These are phyloP conservation scores for Phengaris arion DNA, from an alignment of 2,888 invertebrate genomes.

Conservation along the genomic window DNA sequence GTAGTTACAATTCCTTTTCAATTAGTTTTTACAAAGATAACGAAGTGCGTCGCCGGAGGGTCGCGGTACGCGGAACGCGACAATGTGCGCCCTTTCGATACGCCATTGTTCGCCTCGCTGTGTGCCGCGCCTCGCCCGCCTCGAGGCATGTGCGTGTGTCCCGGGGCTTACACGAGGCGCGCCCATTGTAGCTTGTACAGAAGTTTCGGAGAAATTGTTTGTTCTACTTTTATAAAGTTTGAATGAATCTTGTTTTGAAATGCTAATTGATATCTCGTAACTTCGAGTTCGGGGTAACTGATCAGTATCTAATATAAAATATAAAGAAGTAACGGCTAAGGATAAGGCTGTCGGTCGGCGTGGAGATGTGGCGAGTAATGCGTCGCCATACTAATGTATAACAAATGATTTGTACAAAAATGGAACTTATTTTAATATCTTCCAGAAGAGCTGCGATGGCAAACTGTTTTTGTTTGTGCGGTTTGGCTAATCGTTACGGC, in stretches of 20 bases:
- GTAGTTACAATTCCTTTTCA: slow-evolving; percentile 25
- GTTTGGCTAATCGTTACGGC: too few species aligned
- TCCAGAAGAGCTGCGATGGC: too few species aligned
- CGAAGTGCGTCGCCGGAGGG: slow-evolving; percentile 19
- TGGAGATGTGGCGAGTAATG: background rate
- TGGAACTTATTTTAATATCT: too few species aligned
- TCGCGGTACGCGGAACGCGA: slow-evolving; percentile 59
- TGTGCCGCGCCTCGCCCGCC: slow-evolving; percentile 35
- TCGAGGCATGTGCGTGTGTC: slow-evolving; percentile 33
- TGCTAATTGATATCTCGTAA: slow-evolving; percentile 13
- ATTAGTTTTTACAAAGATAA: slow-evolving; percentile 27
- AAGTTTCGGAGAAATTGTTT: slow-evolving; percentile 16
- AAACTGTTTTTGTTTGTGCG: too few species aligned
- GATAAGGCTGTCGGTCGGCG: background rate
- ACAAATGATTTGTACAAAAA: too few species aligned
- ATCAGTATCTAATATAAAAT: background rate
- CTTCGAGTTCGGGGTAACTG: background rate
- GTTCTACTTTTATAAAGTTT: slow-evolving; percentile 14
- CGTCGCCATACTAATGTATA: too few species aligned
- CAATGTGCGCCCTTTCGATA: slow-evolving; percentile 48
- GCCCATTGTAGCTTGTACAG: background rate
- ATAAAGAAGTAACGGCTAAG: background rate
- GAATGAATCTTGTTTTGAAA: slow-evolving; percentile 5
- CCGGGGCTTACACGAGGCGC: slow-evolving; percentile 30
- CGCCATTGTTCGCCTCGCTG: slow-evolving; percentile 45